Evolutionary conservation across 2,113 vertebrate genomes (phyloP), one percentile per base, ranked within the genome.

Genomic region (Amazona guildingii): DNA sequence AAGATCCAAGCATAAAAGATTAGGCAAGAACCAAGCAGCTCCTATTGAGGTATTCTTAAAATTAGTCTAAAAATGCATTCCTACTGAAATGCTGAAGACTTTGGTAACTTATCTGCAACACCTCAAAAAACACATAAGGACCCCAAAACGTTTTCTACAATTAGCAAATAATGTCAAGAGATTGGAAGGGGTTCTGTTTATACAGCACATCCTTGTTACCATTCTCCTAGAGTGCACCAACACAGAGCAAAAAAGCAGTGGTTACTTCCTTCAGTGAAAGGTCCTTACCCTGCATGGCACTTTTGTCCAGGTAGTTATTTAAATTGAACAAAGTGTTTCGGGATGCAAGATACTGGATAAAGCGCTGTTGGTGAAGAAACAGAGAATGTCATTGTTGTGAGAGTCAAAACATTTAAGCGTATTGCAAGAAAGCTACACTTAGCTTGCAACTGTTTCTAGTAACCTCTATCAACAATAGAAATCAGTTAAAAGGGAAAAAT

Each of bases 241-340:
- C 13, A 62, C 35, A 72, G 35, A 86, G 28, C 11, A 31, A 73
- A 70, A 88, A 67, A 43, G 11, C 33, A 69, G 12, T 3, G 55
- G 29, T 64, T 52, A 52, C 62, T 87, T 86, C 64, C 55, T 83
- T 35, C 49, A 77, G 69, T 75, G 19, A 67, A 63, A 85, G 46
- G 37, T 81, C 46, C 97, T 97, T 98, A 99, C 99, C 99, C 98
- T 99, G 99, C 98, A 98, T 96, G 82, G 98, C 98, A 95, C 99
- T 99, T 97, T 99, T 98, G 97, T 99, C 99, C 97, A 99, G 97
- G 97, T 99, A 99, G 98, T 99, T 99, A 98, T 98, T 98, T 89
- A 99, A 98, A 96, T 99, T 99, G 95, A 99, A 99, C 95, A 99
- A 98, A 27, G 99, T 99, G 96, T 98, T 99, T 97, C 99, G 98